These are phyloP conservation scores for Pseudomyrmex cubaensis DNA, from an alignment of 1,140 invertebrate species.

Conservation along the genomic window DNA sequence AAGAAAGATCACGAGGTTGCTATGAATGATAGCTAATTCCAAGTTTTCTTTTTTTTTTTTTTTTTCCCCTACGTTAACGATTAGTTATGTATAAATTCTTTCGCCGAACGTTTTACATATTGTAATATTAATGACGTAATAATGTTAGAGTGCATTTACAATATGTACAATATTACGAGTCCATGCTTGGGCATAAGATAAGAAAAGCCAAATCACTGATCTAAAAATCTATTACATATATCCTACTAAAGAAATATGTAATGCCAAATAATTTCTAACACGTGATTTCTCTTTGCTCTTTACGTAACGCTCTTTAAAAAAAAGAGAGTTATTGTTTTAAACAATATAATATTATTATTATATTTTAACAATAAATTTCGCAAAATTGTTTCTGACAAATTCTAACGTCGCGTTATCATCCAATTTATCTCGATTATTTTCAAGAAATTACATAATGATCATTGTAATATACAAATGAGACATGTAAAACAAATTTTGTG, in stretches of 20 bases:
- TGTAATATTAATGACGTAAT: conserved; percentile 52
- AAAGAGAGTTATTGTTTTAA: not conserved
- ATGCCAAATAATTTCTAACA: too few species aligned
- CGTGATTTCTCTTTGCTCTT: too few species aligned
- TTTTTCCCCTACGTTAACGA: conserved; percentile 35
- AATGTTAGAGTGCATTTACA: conserved; percentile 79
- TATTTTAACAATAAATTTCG: not conserved
- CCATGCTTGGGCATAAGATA: conserved; percentile 49
- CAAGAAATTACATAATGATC: conserved; percentile 16
- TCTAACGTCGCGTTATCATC: not conserved
- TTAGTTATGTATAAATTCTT: conserved; percentile 57
- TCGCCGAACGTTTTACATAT: conserved; percentile 43
- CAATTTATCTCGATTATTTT: conserved; percentile 9
- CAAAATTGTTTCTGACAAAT: not conserved
- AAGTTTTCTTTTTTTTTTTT: not conserved
- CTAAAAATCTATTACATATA: not conserved
- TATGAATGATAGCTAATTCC: conserved; percentile 19
- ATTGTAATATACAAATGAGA: not conserved
- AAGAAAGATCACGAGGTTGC: conserved; percentile 3
- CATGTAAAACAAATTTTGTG: conserved; percentile 22
- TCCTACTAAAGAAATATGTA: too few species aligned
- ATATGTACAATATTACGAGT: conserved; percentile 77
- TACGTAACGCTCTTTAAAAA: too few species aligned
- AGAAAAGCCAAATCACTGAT: not conserved
- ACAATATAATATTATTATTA: not conserved